Evolutionary conservation across 2,888 invertebrate genomes (phyloP).

Genomic region (Rhingia rostrata): DNA sequence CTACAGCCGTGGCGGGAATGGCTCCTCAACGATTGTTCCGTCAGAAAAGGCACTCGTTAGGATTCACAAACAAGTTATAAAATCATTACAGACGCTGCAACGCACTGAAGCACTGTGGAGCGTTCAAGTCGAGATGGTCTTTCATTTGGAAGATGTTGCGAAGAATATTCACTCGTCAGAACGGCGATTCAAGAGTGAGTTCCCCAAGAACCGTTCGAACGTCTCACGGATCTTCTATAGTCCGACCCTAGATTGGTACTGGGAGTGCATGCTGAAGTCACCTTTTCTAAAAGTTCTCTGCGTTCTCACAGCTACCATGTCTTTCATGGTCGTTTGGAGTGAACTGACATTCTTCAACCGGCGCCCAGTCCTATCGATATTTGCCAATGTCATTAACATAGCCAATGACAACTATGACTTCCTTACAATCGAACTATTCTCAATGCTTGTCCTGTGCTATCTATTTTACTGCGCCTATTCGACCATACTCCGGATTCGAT

Average conservation of each 20-base stretch:
- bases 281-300: constrained; percentile 90
- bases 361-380: constrained; percentile 95
- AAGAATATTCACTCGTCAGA: constrained; percentile 87
- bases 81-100: constrained; percentile 94
- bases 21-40: constrained; percentile 87
- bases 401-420: constrained; percentile 94
- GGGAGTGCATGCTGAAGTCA: constrained; percentile 93
- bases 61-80: constrained; percentile 95
- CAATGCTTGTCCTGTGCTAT: constrained; percentile 95
- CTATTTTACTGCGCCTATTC: constrained; percentile 99
- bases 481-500: constrained; percentile 97
- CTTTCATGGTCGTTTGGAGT: constrained; percentile 98
- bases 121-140: constrained; percentile 90
- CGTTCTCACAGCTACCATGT: constrained; percentile 89
- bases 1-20: constrained; percentile 82
- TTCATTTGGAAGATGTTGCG: constrained; percentile 94
- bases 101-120: constrained; percentile 97
- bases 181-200: constrained; percentile 87
- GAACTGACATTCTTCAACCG: constrained; percentile 99
- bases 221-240: constrained; percentile 86
- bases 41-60: constrained; percentile 93
- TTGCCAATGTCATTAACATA: constrained; percentile 95
- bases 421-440: constrained; percentile 96
- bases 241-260: constrained; percentile 95
- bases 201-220: constrained; percentile 86